Conservation (phyloP, 2,888 invertebrate genomes). For the Lasioglossum lativentre region DNA sequence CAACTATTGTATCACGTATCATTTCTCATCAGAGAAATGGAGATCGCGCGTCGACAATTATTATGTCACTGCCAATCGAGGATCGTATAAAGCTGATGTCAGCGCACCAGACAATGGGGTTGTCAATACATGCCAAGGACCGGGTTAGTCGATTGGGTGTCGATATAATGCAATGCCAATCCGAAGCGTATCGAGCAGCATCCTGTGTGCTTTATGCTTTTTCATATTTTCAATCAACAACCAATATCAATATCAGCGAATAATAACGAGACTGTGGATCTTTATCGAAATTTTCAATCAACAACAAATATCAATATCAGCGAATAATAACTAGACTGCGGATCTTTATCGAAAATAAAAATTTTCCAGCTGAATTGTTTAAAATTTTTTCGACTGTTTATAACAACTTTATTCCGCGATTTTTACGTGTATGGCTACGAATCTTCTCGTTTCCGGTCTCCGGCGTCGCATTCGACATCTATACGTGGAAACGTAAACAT, state of each 20-base stretch:
- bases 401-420: not conserved
- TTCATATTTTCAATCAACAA: not conserved
- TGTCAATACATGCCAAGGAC: conserved; percentile 43
- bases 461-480: not conserved
- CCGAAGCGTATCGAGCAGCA: conserved; percentile 26
- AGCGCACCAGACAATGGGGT: conserved; percentile 46
- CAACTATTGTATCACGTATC: conserved; percentile 8
- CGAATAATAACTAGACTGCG: not conserved
- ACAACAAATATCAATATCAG: not conserved
- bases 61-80: conserved; percentile 53
- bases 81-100: conserved; percentile 46
- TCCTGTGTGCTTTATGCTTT: not conserved
- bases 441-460: not conserved
- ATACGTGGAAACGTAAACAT: conserved; percentile 25
- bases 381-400: not conserved
- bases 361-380: not conserved
- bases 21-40: conserved; percentile 18
- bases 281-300: conserved; percentile 9
- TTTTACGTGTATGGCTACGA: conserved; percentile 5
- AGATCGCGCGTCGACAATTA: conserved; percentile 54
- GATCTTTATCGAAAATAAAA: not conserved
- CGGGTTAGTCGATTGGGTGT: conserved; percentile 49
- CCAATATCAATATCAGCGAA: not conserved
- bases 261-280: too few species aligned
- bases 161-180: conserved; percentile 44